A percentile compares a stretch with the other conserved stretches of the same genome.
phyloP scores from a whole-genome alignment of 2,888 invertebrate genomes.

The Spisula subtruncata region DNA sequence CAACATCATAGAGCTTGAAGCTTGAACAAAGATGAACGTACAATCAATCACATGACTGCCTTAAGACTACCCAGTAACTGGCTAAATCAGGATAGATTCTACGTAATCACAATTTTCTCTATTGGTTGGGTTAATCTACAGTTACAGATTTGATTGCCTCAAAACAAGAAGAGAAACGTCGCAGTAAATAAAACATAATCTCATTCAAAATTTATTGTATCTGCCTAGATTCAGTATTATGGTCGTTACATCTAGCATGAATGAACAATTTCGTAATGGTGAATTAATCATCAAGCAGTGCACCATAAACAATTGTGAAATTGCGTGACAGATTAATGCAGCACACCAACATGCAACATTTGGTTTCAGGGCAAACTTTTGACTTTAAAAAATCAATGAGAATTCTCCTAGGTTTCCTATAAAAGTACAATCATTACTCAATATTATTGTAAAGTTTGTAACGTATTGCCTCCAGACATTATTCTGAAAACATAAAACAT shows the following conservation, averaged over 20 bases:
- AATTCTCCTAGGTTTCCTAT: too few species aligned
- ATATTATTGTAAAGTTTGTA: background rate
- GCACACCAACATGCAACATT: background rate
- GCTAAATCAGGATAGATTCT: background rate
- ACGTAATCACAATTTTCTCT: background rate
- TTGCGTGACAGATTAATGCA: background rate
- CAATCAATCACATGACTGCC: background rate
- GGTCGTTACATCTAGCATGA: background rate
- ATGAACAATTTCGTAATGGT: background rate
- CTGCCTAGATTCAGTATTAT: slow-evolving; percentile 22
- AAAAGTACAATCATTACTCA: background rate
- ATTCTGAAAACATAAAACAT: background rate
- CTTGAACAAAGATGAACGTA: too few species aligned
- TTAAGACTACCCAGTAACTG: background rate
- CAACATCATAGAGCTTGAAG: too few species aligned
- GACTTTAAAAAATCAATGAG: too few species aligned
- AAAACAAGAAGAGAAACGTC: background rate
- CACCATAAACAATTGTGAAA: background rate
- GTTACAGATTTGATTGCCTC: background rate
- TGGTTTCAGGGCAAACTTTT: too few species aligned
- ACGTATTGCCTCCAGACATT: too few species aligned
- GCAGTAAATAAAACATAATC: slow-evolving; percentile 19
- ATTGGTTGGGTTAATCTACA: background rate
- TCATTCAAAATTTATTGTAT: background rate
- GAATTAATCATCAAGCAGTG: slow-evolving; percentile 1